Conservation (phyloP, 2,797 vertebrate genomes). For the Heterohyrax brucei region DNA sequence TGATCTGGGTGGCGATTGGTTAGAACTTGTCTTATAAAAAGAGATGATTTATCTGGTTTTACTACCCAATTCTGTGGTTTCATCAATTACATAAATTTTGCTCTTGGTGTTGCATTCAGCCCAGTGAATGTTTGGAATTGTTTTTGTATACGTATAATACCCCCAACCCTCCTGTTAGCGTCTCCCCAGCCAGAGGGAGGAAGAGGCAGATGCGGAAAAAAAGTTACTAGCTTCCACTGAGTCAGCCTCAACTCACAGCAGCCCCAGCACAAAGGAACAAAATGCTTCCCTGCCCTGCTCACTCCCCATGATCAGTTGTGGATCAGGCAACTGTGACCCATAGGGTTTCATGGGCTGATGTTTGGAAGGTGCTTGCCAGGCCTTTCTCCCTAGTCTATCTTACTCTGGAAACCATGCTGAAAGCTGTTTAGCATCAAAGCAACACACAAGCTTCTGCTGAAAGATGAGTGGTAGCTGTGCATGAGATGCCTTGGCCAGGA, state of each 20-base stretch:
- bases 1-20: not conserved
- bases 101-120: constrained; percentile 79
- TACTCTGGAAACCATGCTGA: not conserved
- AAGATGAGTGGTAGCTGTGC: not conserved
- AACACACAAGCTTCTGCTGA: not conserved
- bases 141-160: not conserved
- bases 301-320: not conserved
- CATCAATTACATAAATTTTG: constrained; percentile 79
- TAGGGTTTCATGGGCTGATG: not conserved
- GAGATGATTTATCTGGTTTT: constrained; percentile 78
- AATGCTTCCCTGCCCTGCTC: not conserved
- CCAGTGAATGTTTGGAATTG: constrained; percentile 38
- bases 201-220: constrained; percentile 83
- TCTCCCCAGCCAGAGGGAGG: constrained; percentile 41
- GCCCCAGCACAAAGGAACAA: not conserved
- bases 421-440: not conserved
- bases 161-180: not conserved
- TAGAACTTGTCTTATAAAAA: constrained; percentile 81
- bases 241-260: not conserved
- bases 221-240: constrained; percentile 50
- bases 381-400: not conserved
- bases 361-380: not conserved
- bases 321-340: not conserved
- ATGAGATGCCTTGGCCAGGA: not conserved
- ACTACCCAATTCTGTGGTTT: constrained; percentile 61